phyloP scores from a whole-genome alignment of 2,888 invertebrate genomes.

The Lumbricus terrestris region DNA sequence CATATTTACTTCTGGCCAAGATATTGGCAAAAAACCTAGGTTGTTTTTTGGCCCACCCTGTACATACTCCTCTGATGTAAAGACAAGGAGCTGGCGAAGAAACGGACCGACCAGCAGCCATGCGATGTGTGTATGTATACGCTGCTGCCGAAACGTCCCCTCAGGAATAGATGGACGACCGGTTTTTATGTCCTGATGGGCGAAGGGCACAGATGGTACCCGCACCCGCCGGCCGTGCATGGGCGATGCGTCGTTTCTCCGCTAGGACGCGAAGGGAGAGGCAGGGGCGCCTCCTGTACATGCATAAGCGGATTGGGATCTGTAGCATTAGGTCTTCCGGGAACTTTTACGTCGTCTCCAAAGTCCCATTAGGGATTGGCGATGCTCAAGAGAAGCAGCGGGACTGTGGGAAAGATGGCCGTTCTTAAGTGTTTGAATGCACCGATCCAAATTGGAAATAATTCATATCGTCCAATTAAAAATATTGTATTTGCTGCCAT shows the following conservation, averaged over 20 bases:
- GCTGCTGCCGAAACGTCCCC: neutral
- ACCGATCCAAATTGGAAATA: no score
- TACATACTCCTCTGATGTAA: neutral
- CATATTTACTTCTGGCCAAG: no score
- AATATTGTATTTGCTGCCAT: neutral
- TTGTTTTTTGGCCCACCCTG: no score
- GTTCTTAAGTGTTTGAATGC: neutral
- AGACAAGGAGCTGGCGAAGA: neutral
- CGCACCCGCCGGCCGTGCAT: no score
- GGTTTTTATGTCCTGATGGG: neutral
- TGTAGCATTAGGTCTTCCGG: neutral
- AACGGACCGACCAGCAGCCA: neutral
- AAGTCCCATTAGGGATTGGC: neutral
- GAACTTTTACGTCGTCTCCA: neutral
- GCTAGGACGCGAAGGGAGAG: no score
- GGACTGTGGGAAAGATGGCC: neutral
- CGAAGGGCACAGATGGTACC: neutral
- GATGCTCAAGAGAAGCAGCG: neutral
- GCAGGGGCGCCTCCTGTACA: neutral
- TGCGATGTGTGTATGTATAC: no score
- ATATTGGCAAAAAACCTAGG: no score
- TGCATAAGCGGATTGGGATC: no score
- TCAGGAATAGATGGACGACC: neutral
- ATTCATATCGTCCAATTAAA: no score
- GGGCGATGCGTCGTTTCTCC: neutral